Conservation (phyloP, 2,797 vertebrate species). For the Rhincodon typus region DNA sequence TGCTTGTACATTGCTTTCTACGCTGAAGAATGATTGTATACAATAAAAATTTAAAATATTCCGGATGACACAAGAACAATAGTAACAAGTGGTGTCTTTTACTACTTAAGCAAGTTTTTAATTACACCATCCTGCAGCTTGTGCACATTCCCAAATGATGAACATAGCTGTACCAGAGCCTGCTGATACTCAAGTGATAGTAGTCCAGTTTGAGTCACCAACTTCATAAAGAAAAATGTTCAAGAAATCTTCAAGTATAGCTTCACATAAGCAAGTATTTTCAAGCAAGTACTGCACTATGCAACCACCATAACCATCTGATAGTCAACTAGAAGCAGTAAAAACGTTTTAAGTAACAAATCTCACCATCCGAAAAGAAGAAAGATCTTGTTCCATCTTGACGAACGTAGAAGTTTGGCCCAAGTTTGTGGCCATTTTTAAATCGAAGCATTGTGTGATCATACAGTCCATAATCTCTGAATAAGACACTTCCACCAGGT, state of each 20-base stretch:
- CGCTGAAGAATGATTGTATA: too few relatives aligned
- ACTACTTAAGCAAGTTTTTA: too few relatives aligned
- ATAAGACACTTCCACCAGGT: conserved; percentile 76
- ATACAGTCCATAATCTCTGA: conserved; percentile 89
- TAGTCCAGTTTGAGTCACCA: neutral
- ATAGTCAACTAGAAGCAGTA: neutral
- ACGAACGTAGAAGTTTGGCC: conserved; percentile 87
- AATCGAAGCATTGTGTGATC: conserved; percentile 94
- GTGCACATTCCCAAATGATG: neutral
- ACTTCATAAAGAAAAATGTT: neutral
- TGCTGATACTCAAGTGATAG: neutral
- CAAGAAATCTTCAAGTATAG: neutral
- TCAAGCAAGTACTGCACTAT: neutral
- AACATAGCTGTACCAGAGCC: neutral
- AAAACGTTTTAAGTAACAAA: neutral
- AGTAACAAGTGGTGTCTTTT: too few relatives aligned
- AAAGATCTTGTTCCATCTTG: conserved; percentile 91
- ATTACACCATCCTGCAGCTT: neutral
- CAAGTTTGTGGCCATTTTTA: conserved; percentile 81
- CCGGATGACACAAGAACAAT: too few relatives aligned
- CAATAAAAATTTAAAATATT: too few relatives aligned
- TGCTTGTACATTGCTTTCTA: too few relatives aligned
- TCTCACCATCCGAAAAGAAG: conserved; percentile 87
- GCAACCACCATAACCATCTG: neutral
- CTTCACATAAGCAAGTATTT: neutral